Evolutionary conservation across 2,888 invertebrate genomes (phyloP), one percentile per base, ranked within the genome.

Genomic region (Hydrotaea cyrtoneurina): DNA sequence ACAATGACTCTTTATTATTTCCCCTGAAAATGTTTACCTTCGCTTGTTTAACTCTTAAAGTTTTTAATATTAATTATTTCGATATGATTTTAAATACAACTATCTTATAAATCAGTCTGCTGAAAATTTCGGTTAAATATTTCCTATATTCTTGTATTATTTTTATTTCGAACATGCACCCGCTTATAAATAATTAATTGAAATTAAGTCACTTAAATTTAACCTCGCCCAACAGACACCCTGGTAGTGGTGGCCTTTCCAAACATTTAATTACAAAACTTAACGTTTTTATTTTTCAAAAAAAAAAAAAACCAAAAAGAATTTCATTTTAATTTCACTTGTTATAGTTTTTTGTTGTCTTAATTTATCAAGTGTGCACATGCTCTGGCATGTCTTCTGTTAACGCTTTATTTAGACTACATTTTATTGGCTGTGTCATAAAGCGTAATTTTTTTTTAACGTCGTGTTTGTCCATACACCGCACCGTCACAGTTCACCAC

Each of bases 151-250:
- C n/a, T n/a, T n/a, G n/a, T n/a, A n/a, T n/a, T n/a, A n/a, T n/a
- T n/a, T n/a, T n/a, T 31, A 31, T 31, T 31, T 31, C 31, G 31
- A 7, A 31, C 31, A 31, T 31, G 26, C 59, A 23, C 59, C 59
- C 59, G 11, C 23, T 21, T 26, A 26, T 11, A 59, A 13, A 15
- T 26, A 17, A 39, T 39, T 64, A 64, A 64, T 64, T 59, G 19
- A 75, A 75, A 50, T 75, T 59, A 69, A 75, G 53, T 71, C 53
- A 71, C 17, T 80, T 72, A 55, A 76, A 62, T 80, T 21, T 75
- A 76, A 75, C 80, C 76, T 76, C 76, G 75, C 43, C 50, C 64
- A 64, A 39, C 13, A 64, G 43, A 66, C 39, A 39, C 26, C 8
- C 2, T 31, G 5, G 7, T 7, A 31, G 31, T 31, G 31, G 31